Conservation (phyloP, 1,140 invertebrate species). For the Diachasma alloeum region DNA sequence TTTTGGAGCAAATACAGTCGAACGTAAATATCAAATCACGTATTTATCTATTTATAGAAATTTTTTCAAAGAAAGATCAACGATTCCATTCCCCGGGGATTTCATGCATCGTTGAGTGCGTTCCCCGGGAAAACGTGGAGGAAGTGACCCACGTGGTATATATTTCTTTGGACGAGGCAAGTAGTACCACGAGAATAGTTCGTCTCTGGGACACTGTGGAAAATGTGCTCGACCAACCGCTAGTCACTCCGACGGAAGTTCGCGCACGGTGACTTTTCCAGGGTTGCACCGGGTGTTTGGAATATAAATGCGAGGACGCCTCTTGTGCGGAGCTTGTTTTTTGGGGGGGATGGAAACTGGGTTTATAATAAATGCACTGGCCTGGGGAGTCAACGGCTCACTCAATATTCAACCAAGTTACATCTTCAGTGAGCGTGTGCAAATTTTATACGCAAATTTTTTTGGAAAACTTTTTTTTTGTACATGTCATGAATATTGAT, state of each 20-base stretch:
- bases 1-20: too few species aligned
- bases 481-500: too few species aligned
- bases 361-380: constrained; percentile 26
- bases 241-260: constrained; percentile 22
- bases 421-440: background rate
- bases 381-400: constrained; percentile 7
- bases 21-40: background rate
- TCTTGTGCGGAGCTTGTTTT: constrained; percentile 22
- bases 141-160: background rate
- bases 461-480: too few species aligned
- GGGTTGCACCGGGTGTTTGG: constrained; percentile 26
- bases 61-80: background rate
- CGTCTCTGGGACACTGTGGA: constrained; percentile 6
- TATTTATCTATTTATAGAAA: background rate
- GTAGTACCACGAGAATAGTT: constrained; percentile 16
- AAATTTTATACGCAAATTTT: too few species aligned
- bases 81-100: background rate
- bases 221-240: constrained; percentile 9
- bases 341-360: background rate
- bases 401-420: constrained; percentile 27
- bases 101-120: constrained; percentile 5
- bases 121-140: background rate
- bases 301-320: constrained; percentile 28
- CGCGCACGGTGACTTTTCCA: constrained; percentile 27
- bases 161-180: background rate